Evolutionary conservation across 2,888 invertebrate species (phyloP), one percentile per base, ranked within the genome.

Genomic region (Temnothorax rugatulus): DNA sequence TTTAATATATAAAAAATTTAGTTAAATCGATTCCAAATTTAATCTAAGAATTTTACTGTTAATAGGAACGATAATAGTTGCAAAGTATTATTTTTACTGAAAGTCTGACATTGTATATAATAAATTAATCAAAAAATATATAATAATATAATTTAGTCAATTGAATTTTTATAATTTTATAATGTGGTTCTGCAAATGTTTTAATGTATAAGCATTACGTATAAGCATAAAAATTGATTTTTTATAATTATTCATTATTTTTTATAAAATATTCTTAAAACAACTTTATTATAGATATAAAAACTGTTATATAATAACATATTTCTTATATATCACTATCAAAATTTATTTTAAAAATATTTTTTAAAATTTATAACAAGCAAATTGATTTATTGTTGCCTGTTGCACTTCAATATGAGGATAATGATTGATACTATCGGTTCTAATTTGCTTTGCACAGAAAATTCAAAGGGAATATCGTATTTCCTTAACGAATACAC

Each of bases 381-480:
- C 15, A 25, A 25, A 66, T 66, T 25, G n/a, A 25, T 66, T 66
- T 44, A 25, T 66, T 44, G 7, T 21, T 34, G 34, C 34, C 18
- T 25, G 1, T 4, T 25, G 25, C 47, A 50, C 29, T 68, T 68
- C 2, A 59, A 59, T 18, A 50, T 47, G 18, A 47, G 1, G 2
- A 47, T 47, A 9, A 34, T 11, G 8, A 64, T 44, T 41, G 5
- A 8, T 59, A 59, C 8, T 21, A 21, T 64, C 38, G 11, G n/a
- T 38, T 18, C 63, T 11, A 38, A 38, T 38, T 63, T 11, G 4
- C 11, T 13, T 64, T 11, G 21, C 21, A 21, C 41, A 64, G 21
- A 64, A 18, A 59, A 59, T 64, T 64, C 21, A 64, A 21, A 41
- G 64, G 64, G 13, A 64, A 64, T 64, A 44, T 64, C 21, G 13